Evolutionary conservation across 2,888 invertebrate genomes (phyloP).

Genomic region (Watsonalla binaria): DNA sequence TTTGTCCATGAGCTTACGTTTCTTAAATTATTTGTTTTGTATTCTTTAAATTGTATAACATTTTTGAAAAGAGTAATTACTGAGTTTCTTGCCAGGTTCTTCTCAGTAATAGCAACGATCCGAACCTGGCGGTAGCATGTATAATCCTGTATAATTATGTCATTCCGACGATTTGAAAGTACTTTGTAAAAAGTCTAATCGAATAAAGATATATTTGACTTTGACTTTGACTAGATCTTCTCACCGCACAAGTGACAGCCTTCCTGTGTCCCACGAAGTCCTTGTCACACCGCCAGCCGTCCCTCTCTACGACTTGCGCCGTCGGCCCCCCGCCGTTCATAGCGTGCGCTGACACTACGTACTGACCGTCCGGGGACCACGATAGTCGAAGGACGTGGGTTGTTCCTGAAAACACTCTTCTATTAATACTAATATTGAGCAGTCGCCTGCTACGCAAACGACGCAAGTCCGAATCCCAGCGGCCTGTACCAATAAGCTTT

Average conservation of each 20-base stretch:
- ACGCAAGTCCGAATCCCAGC: too few relatives aligned
- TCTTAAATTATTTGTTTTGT: too few relatives aligned
- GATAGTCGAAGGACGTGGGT: conserved; percentile 95
- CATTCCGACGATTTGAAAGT: too few relatives aligned
- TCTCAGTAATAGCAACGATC: too few relatives aligned
- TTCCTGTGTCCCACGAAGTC: conserved; percentile 99
- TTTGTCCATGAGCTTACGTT: too few relatives aligned
- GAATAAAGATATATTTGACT: not conserved
- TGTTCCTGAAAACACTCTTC: conserved; percentile 80
- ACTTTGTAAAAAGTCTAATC: too few relatives aligned
- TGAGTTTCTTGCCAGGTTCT: too few relatives aligned
- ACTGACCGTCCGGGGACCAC: conserved; percentile 99
- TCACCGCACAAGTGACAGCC: conserved; percentile 95
- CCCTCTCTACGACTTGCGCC: conserved; percentile 96
- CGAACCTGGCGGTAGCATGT: too few relatives aligned
- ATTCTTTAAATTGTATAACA: too few relatives aligned
- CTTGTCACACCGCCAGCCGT: conserved; percentile 95
- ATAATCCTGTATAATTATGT: too few relatives aligned
- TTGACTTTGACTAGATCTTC: conserved; percentile 14
- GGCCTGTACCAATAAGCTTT: too few relatives aligned
- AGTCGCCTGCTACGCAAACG: not conserved
- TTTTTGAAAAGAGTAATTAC: too few relatives aligned
- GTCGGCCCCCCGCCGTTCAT: conserved; percentile 99
- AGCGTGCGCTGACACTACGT: conserved; percentile 97
- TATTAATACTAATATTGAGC: not conserved